Conservation (phyloP, 2,113 vertebrate genomes). For the Saiga tatarica region DNA sequence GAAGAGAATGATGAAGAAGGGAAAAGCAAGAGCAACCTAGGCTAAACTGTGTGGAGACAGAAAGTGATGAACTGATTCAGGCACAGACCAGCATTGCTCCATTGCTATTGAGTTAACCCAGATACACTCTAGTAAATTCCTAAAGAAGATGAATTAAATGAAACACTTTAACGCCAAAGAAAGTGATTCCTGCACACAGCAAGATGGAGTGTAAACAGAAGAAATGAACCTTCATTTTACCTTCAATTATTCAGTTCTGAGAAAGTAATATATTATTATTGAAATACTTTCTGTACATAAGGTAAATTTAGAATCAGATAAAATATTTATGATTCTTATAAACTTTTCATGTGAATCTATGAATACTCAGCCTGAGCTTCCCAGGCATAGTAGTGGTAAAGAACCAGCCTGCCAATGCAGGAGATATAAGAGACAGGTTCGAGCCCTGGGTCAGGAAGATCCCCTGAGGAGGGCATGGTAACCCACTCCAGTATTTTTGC, state of each 20-base stretch:
- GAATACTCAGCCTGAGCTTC: neutral
- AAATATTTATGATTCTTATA: neutral
- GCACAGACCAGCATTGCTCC: neutral
- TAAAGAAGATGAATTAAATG: neutral
- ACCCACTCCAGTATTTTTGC: neutral
- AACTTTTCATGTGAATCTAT: slow-evolving; percentile 4
- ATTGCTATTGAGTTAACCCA: neutral
- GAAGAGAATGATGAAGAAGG: neutral
- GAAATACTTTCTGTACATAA: neutral
- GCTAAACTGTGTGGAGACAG: neutral
- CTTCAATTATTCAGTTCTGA: neutral
- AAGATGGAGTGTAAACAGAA: neutral
- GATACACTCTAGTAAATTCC: neutral
- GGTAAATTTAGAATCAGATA: slow-evolving; percentile 9
- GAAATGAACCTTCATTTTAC: neutral
- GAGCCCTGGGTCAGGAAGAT: neutral
- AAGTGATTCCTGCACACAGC: neutral
- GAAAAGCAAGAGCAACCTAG: neutral
- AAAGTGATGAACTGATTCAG: neutral
- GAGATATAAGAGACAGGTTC: neutral
- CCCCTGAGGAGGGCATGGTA: neutral
- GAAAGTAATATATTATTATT: neutral
- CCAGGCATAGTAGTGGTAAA: neutral
- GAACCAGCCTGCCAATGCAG: neutral
- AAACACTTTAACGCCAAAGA: neutral